These are phyloP conservation scores for Erethizon dorsatum DNA, from an alignment of 2,797 vertebrate genomes.

Conservation along the genomic window DNA sequence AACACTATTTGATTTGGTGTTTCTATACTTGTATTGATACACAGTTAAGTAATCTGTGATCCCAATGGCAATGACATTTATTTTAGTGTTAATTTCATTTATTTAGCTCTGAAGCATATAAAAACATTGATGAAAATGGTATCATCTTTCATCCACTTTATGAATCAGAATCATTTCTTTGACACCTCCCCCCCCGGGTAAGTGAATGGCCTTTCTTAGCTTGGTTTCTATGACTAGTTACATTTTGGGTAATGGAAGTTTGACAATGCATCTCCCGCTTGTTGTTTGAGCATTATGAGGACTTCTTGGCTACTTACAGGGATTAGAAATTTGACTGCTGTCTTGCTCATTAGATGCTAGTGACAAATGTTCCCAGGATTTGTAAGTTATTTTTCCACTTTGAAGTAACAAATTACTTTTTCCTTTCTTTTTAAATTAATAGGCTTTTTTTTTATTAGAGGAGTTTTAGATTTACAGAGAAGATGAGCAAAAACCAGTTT, in stretches of 20 bases:
- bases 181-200: neutral
- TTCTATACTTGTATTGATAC: neutral
- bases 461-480: conserved; percentile 12
- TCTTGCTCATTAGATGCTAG: neutral
- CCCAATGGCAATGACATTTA: conserved; percentile 20
- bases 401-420: conserved; percentile 24
- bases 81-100: conserved; percentile 79
- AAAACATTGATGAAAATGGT: conserved; percentile 80
- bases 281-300: neutral
- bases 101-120: conserved; percentile 72
- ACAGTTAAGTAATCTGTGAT: conserved; percentile 18
- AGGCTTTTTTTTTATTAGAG: neutral
- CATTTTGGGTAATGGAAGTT: conserved; percentile 80
- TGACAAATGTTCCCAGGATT: neutral
- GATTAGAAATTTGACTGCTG: neutral
- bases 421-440: neutral
- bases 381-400: conserved; percentile 4
- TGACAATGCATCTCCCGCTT: conserved; percentile 67
- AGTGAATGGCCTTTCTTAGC: conserved; percentile 76
- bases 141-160: neutral
- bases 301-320: conserved; percentile 20
- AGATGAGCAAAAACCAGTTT: neutral
- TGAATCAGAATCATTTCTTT: conserved; percentile 83
- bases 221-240: conserved; percentile 84
- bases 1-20: neutral